Conservation (phyloP, 2,888 invertebrate genomes). For the Aethes cnicana region DNA sequence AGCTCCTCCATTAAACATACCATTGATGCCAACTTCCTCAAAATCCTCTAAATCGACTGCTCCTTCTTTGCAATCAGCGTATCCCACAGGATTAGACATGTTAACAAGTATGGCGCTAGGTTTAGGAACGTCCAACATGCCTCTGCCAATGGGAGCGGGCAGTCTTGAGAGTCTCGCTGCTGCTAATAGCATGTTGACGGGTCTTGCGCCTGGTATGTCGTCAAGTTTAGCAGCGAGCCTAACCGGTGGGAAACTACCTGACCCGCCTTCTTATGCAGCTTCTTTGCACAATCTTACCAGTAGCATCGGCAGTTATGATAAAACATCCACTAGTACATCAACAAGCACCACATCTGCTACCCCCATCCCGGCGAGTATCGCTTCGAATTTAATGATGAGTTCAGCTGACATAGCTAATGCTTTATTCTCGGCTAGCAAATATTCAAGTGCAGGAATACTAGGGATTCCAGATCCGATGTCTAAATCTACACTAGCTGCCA, state of each 20-base stretch:
- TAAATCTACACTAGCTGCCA: constrained; percentile 88
- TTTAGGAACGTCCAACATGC: constrained; percentile 68
- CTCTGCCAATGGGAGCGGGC: constrained; percentile 65
- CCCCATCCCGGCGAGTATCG: constrained; percentile 77
- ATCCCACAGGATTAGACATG: constrained; percentile 77
- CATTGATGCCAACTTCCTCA: constrained; percentile 82
- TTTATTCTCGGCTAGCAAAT: constrained; percentile 85
- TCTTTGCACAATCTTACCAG: constrained; percentile 71
- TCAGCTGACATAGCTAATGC: constrained; percentile 85
- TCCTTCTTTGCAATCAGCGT: constrained; percentile 75
- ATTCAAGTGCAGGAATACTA: constrained; percentile 83
- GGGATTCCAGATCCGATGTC: constrained; percentile 89
- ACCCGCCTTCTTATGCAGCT: constrained; percentile 74
- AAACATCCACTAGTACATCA: constrained; percentile 74
- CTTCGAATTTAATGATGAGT: constrained; percentile 84
- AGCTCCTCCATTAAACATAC: constrained; percentile 82
- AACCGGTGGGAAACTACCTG: constrained; percentile 67
- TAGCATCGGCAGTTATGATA: constrained; percentile 68
- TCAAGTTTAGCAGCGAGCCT: constrained; percentile 70
- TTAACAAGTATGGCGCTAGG: constrained; percentile 79
- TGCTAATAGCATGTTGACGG: constrained; percentile 74
- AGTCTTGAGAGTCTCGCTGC: constrained; percentile 76
- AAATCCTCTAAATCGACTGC: constrained; percentile 82
- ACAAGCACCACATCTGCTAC: constrained; percentile 75
- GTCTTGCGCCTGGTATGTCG: constrained; percentile 67